A percentile compares a stretch with the other conserved stretches of the same genome.
phyloP scores from a whole-genome alignment of 2,888 invertebrate species.

The Cosmopolites sordidus region DNA sequence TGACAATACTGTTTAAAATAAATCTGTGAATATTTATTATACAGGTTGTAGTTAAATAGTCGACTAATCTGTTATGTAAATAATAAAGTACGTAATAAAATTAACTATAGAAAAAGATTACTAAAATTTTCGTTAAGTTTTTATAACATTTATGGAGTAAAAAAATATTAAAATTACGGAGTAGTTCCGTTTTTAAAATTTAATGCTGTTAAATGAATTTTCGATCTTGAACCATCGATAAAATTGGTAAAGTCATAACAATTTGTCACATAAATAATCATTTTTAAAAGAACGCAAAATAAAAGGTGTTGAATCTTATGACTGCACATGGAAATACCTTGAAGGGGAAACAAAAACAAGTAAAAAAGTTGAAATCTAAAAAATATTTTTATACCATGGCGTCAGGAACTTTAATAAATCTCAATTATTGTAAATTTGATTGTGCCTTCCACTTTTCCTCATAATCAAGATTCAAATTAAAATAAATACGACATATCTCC shows the following conservation, averaged over 20 bases:
- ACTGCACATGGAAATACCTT: not conserved
- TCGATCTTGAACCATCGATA: no score
- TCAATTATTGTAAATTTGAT: no score
- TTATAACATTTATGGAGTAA: slow-evolving; percentile 12
- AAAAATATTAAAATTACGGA: slow-evolving; percentile 1
- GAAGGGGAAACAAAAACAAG: not conserved
- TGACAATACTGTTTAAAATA: slow-evolving; percentile 40
- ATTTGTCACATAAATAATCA: no score
- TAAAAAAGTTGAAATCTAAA: no score
- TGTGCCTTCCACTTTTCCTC: no score
- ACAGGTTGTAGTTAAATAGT: slow-evolving; percentile 39
- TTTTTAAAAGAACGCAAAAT: no score
- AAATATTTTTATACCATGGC: no score
- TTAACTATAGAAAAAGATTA: slow-evolving; percentile 3
- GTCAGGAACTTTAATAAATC: no score
- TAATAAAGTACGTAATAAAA: slow-evolving; percentile 2
- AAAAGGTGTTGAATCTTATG: no score
- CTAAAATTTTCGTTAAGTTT: slow-evolving; percentile 19
- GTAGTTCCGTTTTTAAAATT: slow-evolving; percentile 2
- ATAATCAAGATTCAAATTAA: no score
- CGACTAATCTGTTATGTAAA: slow-evolving; percentile 19
- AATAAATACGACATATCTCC: no score
- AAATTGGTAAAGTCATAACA: no score
- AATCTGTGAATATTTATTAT: slow-evolving; percentile 39
- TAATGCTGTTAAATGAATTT: not conserved